These are phyloP conservation scores for Potorous gilbertii DNA, from an alignment of 2,797 vertebrate species.

Conservation along the genomic window DNA sequence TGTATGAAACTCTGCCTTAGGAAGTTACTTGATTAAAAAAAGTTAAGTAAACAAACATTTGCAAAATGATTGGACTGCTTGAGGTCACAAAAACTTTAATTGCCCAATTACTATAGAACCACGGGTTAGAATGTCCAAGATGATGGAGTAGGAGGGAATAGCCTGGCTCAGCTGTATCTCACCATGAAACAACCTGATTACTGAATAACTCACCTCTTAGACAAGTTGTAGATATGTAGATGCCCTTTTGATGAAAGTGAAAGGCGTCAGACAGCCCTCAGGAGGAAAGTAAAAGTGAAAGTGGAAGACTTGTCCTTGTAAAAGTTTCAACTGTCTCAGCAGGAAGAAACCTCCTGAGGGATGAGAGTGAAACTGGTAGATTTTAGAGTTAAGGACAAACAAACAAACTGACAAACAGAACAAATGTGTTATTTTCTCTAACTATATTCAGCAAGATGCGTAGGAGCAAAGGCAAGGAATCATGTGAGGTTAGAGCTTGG, in stretches of 20 bases:
- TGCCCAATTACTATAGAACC: not conserved
- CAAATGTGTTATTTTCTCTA: not conserved
- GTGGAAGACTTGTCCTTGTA: not conserved
- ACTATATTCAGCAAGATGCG: not conserved
- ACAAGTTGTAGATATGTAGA: not conserved
- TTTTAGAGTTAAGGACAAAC: not conserved
- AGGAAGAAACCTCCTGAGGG: not conserved
- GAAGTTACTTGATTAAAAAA: not conserved
- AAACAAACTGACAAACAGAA: not conserved
- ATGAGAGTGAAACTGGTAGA: not conserved
- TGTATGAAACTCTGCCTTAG: not conserved
- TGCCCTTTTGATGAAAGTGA: too few relatives aligned
- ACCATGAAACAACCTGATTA: not conserved
- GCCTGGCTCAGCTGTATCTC: not conserved
- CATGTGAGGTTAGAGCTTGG: not conserved
- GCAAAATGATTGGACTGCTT: not conserved
- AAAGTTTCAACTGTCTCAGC: not conserved
- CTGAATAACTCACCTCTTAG: not conserved
- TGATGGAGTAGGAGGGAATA: not conserved
- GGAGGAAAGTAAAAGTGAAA: not conserved
- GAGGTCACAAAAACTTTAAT: not conserved
- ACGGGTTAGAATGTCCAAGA: not conserved
- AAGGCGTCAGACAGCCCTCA: too few relatives aligned
- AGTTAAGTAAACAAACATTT: not conserved
- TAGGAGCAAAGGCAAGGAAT: not conserved